These are phyloP conservation scores for Dinocampus coccinellae DNA, from an alignment of 2,888 invertebrate genomes.

Conservation along the genomic window DNA sequence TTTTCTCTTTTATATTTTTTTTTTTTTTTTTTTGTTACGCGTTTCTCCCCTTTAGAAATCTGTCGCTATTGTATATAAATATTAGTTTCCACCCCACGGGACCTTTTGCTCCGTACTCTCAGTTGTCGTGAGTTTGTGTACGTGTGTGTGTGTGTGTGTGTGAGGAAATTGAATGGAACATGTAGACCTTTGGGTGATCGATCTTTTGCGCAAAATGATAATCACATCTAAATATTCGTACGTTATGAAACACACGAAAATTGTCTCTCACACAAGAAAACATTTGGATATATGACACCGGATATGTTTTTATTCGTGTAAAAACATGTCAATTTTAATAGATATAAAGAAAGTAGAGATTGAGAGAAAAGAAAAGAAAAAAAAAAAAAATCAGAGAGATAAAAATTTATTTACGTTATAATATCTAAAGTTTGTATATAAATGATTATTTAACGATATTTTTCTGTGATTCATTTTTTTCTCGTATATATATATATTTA, in stretches of 20 bases:
- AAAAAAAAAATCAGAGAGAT: background rate
- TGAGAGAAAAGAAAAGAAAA: background rate
- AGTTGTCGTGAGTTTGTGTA: background rate
- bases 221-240: slow-evolving; percentile 22
- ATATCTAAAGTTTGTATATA: background rate
- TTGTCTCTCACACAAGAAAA: background rate
- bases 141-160: background rate
- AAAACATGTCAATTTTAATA: background rate
- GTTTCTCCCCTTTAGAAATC: background rate
- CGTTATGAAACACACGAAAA: background rate
- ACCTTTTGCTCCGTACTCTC: slow-evolving; percentile 8
- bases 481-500: too few relatives aligned
- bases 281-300: slow-evolving; percentile 7
- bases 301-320: slow-evolving; percentile 5
- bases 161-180: background rate
- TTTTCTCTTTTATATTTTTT: background rate
- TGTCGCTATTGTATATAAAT: slow-evolving; percentile 7
- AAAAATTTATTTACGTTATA: background rate
- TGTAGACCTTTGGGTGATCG: slow-evolving; percentile 7
- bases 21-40: background rate
- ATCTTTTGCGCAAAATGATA: slow-evolving; percentile 28
- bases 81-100: slow-evolving; percentile 12
- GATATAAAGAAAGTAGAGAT: background rate
- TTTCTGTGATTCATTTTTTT: too few relatives aligned
- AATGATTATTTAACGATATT: too few relatives aligned